phyloP scores from a whole-genome alignment of 2,888 invertebrate genomes.

The Pomacea canaliculata region DNA sequence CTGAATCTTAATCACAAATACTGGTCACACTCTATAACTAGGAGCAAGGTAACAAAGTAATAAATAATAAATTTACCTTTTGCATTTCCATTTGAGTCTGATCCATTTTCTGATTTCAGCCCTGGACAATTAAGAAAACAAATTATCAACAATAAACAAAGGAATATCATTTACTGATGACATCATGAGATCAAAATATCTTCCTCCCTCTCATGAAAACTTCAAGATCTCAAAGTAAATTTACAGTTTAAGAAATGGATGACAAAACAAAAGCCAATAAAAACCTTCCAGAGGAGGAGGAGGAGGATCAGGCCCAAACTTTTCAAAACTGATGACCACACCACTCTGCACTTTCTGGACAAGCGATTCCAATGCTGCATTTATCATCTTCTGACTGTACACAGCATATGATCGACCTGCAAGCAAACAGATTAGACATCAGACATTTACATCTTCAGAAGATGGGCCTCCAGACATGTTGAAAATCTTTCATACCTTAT shows the following conservation, averaged over 20 bases:
- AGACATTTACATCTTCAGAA: neutral
- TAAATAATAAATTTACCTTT: constrained; percentile 34
- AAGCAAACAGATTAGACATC: constrained; percentile 24
- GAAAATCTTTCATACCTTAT: too few species aligned
- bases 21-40: neutral
- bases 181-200: too few species aligned
- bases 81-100: constrained; percentile 41
- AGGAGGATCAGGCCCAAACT: constrained; percentile 85
- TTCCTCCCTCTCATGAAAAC: too few species aligned
- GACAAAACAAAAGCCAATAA: too few species aligned
- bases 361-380: constrained; percentile 95
- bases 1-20: neutral
- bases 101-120: constrained; percentile 23
- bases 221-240: too few species aligned
- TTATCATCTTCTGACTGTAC: constrained; percentile 92
- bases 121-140: constrained; percentile 10
- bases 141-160: neutral
- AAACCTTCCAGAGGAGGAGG: constrained; percentile 44
- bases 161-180: neutral
- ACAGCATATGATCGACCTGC: constrained; percentile 93
- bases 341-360: constrained; percentile 98
- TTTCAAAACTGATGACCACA: constrained; percentile 97
- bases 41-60: too few species aligned
- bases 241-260: too few species aligned
- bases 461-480: too few species aligned